Base-by-base conservation (phyloP, 2,888 invertebrate species). In the Agrotis clavis region DNA sequence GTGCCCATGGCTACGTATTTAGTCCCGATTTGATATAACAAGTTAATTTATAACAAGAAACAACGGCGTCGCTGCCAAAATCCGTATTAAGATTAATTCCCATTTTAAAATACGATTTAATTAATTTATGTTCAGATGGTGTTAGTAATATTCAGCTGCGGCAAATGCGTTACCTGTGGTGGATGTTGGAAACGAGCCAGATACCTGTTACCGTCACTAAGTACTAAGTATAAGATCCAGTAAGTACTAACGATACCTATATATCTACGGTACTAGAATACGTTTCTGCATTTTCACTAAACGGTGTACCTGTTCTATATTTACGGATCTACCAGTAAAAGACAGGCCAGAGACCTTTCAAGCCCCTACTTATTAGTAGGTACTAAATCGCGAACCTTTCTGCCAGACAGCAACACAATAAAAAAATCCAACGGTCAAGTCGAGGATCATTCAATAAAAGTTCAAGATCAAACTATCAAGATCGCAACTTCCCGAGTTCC, bases 141-240 rank as follows among this genome's bases (percentile, higher is more conserved):
- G 25, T 80, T 51, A 53, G 54, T 64, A 59, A 30, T 48, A 60
- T 69, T 70, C 19, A 54, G 57, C 54, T 47, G 74, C 57, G 16
- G 62, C 50, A 63, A 81, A 75, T 69, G 25, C 50, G 50, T 67
- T 70, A 66, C 59, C 66, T 75, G 63, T 67, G 48, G 63, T 59
- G n/a, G 25, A 7, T 30, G 50, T 70, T 81, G 82, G 79, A 73
- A 57, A 54, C 18, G 25, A 57, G 82, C 81, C 79, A 81, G 81
- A 63, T 45, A 79, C 79, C 81, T 79, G 76, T 70, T 81, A 81
- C 70, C 59, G 66, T 61, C 69, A 80, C 60, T 30, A 50, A 53
- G 14, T 79, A 80, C 60, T 30, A 50, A 53, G 14, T 79, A 41
- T 41, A 64, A 67, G 51, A 67, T 62, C 62, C 62, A 56, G 41